Percentiles rank a stretch among this genome's conserved stretches.
phyloP scores from a whole-genome alignment of 2,888 invertebrate genomes.

The Xiphydria camelus region DNA sequence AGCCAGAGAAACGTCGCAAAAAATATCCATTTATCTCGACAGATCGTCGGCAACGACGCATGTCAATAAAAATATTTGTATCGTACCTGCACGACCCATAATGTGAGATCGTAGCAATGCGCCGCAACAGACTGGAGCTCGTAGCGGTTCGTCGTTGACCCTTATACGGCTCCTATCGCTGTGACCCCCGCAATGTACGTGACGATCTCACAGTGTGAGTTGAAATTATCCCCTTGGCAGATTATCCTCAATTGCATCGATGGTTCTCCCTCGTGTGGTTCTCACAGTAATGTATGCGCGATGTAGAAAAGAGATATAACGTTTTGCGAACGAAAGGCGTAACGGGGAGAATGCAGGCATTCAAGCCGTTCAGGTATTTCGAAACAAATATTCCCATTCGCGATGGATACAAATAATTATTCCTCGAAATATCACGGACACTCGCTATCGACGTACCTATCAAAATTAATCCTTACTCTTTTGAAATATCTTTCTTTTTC shows the following conservation, averaged over 20 bases:
- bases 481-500: no score
- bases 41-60: not conserved
- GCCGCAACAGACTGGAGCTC: slow-evolving; percentile 45
- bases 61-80: not conserved
- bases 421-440: no score
- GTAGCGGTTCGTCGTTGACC: slow-evolving; percentile 52
- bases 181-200: slow-evolving; percentile 38
- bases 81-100: slow-evolving; percentile 47
- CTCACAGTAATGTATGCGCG: no score
- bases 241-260: slow-evolving; percentile 42
- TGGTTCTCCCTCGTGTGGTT: slow-evolving; percentile 10
- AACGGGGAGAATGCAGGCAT: no score
- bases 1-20: no score
- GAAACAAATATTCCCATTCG: no score
- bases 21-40: no score
- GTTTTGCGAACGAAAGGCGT: not conserved
- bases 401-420: no score
- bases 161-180: slow-evolving; percentile 46
- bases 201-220: slow-evolving; percentile 30
- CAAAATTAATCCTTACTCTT: no score
- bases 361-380: no score
- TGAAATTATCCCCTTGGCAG: slow-evolving; percentile 42
- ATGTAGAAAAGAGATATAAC: no score
- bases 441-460: no score
- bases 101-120: slow-evolving; percentile 39